Evolutionary conservation across 2,888 invertebrate genomes (phyloP).

Genomic region (Nowickia ferox): DNA sequence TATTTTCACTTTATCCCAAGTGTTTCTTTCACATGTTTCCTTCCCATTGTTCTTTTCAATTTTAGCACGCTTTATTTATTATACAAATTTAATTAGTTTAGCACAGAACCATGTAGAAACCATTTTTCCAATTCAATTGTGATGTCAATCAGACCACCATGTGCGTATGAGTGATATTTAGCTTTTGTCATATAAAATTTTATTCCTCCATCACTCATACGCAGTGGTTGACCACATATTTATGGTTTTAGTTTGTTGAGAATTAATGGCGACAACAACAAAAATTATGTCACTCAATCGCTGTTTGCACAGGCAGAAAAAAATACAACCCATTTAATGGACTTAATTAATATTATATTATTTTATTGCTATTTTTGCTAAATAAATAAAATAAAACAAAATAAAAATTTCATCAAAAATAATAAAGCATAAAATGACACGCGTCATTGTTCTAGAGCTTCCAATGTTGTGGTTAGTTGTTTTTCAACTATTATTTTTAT

Average conservation of each 20-base stretch:
- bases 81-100: neutral
- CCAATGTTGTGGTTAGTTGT: neutral
- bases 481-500: neutral
- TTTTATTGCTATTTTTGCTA: constrained; percentile 23
- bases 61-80: neutral
- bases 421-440: constrained; percentile 2
- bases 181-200: constrained; percentile 31
- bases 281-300: constrained; percentile 5
- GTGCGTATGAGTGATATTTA: constrained; percentile 60
- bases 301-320: neutral
- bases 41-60: neutral
- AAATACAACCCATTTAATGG: constrained; percentile 7
- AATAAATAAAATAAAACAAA: constrained; percentile 21
- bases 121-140: constrained; percentile 41
- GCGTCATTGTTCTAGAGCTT: neutral
- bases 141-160: constrained; percentile 35
- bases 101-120: neutral
- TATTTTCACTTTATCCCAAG: no score
- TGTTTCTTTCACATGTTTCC: neutral
- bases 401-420: neutral
- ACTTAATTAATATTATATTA: constrained; percentile 17
- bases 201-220: constrained; percentile 46
- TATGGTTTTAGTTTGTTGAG: constrained; percentile 45
- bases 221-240: constrained; percentile 48
- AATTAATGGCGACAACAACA: constrained; percentile 17